Conservation (phyloP, 2,888 invertebrate species). For the Crocallis elinguaria region DNA sequence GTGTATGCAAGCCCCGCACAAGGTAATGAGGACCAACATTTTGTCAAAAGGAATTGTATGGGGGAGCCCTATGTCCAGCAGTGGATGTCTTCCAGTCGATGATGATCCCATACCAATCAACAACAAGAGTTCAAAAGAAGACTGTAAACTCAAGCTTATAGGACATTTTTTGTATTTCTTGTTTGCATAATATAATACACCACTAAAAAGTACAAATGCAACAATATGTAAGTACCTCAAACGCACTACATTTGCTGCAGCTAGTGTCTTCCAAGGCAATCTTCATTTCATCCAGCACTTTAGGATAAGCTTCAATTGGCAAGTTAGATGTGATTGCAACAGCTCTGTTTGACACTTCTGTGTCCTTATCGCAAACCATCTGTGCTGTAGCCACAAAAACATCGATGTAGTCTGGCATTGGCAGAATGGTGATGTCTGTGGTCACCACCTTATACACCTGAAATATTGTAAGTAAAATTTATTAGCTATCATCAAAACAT, state of each 20-base stretch:
- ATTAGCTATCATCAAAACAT: neutral
- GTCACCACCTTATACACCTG: constrained; percentile 69
- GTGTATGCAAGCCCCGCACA: too few relatives aligned
- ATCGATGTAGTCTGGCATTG: constrained; percentile 75
- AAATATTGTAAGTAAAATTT: constrained; percentile 27
- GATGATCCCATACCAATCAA: too few relatives aligned
- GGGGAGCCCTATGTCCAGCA: too few relatives aligned
- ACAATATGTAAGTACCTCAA: constrained; percentile 19
- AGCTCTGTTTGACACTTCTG: constrained; percentile 86
- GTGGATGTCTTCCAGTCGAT: too few relatives aligned
- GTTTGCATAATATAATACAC: too few relatives aligned
- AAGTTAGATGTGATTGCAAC: constrained; percentile 79
- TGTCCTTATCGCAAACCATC: constrained; percentile 84
- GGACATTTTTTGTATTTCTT: too few relatives aligned
- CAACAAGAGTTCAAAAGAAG: too few relatives aligned
- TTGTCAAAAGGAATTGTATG: too few relatives aligned
- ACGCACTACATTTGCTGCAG: constrained; percentile 39
- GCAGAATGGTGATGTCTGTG: constrained; percentile 54
- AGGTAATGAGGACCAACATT: too few relatives aligned
- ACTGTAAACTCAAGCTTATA: too few relatives aligned
- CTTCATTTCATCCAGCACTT: constrained; percentile 83
- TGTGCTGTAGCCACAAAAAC: constrained; percentile 84
- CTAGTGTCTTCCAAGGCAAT: constrained; percentile 84
- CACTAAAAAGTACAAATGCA: too few relatives aligned
- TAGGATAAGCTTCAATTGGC: constrained; percentile 82